Evolutionary conservation across 2,888 invertebrate genomes (phyloP), one percentile per base, ranked within the genome.

Genomic region (Dioctria rufipes): DNA sequence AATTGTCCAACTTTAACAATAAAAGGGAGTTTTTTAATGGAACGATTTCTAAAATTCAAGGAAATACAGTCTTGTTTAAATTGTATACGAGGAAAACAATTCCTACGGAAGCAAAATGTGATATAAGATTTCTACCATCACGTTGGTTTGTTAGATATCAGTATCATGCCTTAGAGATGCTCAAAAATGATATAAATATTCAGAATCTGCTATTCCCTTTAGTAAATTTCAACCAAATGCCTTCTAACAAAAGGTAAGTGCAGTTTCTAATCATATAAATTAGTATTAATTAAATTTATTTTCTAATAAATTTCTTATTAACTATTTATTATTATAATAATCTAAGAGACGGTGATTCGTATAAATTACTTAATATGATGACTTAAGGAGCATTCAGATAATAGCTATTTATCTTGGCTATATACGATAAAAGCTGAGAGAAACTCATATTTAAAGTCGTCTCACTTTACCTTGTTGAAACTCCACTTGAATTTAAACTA

Each of bases 81-180:
- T 61, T 54, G 25, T 65, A 63, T 49, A 9, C 8, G 5, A 61
- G 61, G 5, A 8, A n/a, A 6, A 5, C 42, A 8, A 37, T 75
- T n/a, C n/a, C 37, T n/a, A 51, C 42, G 6, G 9, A 25, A 81
- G 0, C 42, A 39, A 13, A 58, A 60, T 84, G 85, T 69, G 82
- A 83, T 75, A 66, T 87, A 9, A 81, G 85, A 25, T 86, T 86
- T 78, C 85, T 86, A 0, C 88, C 88, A 4, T 73, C 84, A 2
- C 85, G 88, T 3, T 83, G 86, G 3, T 80, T 83, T 3, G 78
- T 87, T n/a, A 86, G 85, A 0, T 87, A 86, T 81, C 88, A 88
- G 80, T 86, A 87, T 80, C 85, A 86, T n/a, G 86, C 88, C 0
- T 75, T 88, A 3, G 71, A 86, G 46, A 81, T 85, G 49, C 78